Base-by-base conservation (phyloP, 2,888 invertebrate species). In the Plutella xylostella region DNA sequence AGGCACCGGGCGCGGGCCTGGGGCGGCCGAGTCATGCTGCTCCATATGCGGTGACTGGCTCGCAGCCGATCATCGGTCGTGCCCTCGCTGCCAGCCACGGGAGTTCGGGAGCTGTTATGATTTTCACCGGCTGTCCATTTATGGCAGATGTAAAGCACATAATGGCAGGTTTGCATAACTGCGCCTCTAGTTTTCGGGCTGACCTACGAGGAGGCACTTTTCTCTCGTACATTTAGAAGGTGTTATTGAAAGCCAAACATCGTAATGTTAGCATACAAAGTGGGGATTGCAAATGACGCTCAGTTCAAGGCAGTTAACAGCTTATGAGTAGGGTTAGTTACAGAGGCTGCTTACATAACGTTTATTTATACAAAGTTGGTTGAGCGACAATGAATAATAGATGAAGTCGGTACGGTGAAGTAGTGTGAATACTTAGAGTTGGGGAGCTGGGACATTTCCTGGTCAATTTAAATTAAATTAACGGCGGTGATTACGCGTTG, bases 301-400 rank as follows among this genome's bases (percentile, higher is more conserved):
- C 6, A 6, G 22, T 5, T 22, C 5, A 22, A 22, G 22, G 22
- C 50, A 54, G 67, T 52, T 60, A 66, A 72, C 65, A 48, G 48
- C 55, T 59, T 66, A 64, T 63, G 68, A 58, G 58, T 60, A 47
- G 58, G 60, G 63, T 65, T 63, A 61, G 65, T 63, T 67, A 65
- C 67, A 64, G 64, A 63, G 57, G 57, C 54, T 55, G 63, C 61
- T 72, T 72, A 68, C 71, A 72, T 72, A 76, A 70, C 60, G 55
- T 21, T 38, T 21, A 38, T 19, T 38, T 21, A 31, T 30, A 11
- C 41, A 2, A 21, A 30, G 12, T 18, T 31, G 31, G 31, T 31
- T 42, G 31, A 21, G 20, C 38, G 20, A 42, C 42, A 31, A 42
- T 31, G 30, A 31, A 42, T 47, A 35, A 43, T 34, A 15, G 37